Evolutionary conservation across 2,797 vertebrate genomes (phyloP).

Genomic region (Cyprinella venusta): DNA sequence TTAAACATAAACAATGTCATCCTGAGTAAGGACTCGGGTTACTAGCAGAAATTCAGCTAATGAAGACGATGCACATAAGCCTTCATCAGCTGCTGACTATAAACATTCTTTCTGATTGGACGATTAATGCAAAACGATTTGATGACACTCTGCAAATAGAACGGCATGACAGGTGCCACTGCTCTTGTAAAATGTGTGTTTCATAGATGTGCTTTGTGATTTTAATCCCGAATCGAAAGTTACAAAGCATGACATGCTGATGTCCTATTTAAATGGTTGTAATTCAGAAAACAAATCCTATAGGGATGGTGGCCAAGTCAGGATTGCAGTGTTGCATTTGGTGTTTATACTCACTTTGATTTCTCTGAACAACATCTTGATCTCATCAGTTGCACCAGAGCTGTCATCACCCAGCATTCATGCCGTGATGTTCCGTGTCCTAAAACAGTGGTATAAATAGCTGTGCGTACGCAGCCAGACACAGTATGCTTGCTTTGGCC

Average conservation of each 20-base stretch:
- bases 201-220: neutral
- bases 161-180: neutral
- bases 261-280: neutral
- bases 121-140: slow-evolving; percentile 2
- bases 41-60: slow-evolving; percentile 19
- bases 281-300: neutral
- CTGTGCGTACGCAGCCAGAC: neutral
- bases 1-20: slow-evolving; percentile 27
- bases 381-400: slow-evolving; percentile 34
- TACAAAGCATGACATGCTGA: neutral
- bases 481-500: slow-evolving; percentile 27
- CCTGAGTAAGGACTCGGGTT: neutral
- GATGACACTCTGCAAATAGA: slow-evolving; percentile 21
- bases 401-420: slow-evolving; percentile 60
- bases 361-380: slow-evolving; percentile 37
- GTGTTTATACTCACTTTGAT: slow-evolving; percentile 10
- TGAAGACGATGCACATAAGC: slow-evolving; percentile 13
- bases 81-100: slow-evolving; percentile 47
- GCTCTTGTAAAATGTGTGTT: neutral
- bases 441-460: slow-evolving; percentile 55
- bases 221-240: neutral
- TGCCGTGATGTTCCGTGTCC: slow-evolving; percentile 27
- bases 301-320: neutral
- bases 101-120: slow-evolving; percentile 27
- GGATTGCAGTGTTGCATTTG: neutral